Evolutionary conservation across 2,888 invertebrate genomes (phyloP), one percentile per base, ranked within the genome.

Genomic region (Hyles lineata): DNA sequence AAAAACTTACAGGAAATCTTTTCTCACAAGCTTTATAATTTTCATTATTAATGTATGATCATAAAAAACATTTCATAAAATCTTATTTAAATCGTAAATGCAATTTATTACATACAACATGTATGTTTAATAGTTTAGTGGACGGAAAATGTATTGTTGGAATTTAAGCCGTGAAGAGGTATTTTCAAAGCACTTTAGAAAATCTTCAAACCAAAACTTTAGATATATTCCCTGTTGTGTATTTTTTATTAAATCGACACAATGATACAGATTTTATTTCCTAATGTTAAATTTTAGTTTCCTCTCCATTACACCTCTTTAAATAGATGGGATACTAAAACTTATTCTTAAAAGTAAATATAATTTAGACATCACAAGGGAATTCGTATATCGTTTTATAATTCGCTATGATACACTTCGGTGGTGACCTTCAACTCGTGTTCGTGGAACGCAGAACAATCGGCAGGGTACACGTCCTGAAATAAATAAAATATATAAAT

Each of bases 341-440:
- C 19, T 8, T 43, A 21, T 21, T 3, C 43, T 63, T 63, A 63
- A 15, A 63, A 63, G n/a, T 63, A 63, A 63, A 43, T 63, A 43
- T 43, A n/a, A 63, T 63, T 43, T 63, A 63, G 15, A 43, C 25
- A 60, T 60, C 60, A 60, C 60, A 60, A 60, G 60, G 25, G 21
- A 11, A 63, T 43, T 43, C 35, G 35, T 21, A 43, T 62, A 35
- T 58, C 7, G 29, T 35, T 62, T 93, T 96, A 98, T 89, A 98
- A 95, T 94, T 98, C 98, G 87, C 95, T 97, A 90, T 98, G 98
- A 82, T 96, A 95, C 76, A 97, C 97, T 92, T 98, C 98, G 69
- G 97, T 97, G 73, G 97, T 98, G 43, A 97, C 97, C 95, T 96
- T 96, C 63, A 96, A 89, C 89, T 98, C 98, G 87, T 97, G 97